phyloP scores from a whole-genome alignment of 2,797 vertebrate genomes.

The Hybognathus amarus region DNA sequence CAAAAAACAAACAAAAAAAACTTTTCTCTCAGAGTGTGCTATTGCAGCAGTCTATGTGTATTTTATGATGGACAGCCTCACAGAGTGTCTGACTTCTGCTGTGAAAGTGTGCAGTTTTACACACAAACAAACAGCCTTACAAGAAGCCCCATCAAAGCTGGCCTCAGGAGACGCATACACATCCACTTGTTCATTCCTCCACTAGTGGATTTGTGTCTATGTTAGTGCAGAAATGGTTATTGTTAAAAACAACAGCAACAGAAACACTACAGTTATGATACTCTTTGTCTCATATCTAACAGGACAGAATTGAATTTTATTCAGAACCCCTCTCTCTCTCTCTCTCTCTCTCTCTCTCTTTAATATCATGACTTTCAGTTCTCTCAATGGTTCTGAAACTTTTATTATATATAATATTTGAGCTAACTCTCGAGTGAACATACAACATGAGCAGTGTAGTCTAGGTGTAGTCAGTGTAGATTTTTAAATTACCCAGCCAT shows the following conservation, averaged over 20 bases:
- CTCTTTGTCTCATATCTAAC: background rate
- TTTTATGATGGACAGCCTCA: slow-evolving; percentile 36
- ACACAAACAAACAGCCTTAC: slow-evolving; percentile 61
- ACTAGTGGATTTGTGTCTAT: slow-evolving; percentile 9
- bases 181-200: slow-evolving; percentile 9
- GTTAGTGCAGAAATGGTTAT: slow-evolving; percentile 1
- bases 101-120: slow-evolving; percentile 52
- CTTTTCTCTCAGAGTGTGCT: background rate
- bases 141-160: slow-evolving; percentile 62
- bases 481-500: background rate
- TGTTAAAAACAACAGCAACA: background rate
- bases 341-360: background rate
- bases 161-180: slow-evolving; percentile 14
- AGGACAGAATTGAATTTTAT: background rate
- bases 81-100: slow-evolving; percentile 53
- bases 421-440: background rate
- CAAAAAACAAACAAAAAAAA: too few species aligned
- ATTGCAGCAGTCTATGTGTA: background rate
- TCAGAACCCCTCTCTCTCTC: too few species aligned
- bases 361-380: background rate
- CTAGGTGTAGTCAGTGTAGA: too few species aligned
- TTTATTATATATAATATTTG: background rate
- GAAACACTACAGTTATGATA: background rate
- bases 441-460: background rate
- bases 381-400: background rate